phyloP scores from a whole-genome alignment of 2,113 vertebrate species.

The Dipodomys spectabilis region DNA sequence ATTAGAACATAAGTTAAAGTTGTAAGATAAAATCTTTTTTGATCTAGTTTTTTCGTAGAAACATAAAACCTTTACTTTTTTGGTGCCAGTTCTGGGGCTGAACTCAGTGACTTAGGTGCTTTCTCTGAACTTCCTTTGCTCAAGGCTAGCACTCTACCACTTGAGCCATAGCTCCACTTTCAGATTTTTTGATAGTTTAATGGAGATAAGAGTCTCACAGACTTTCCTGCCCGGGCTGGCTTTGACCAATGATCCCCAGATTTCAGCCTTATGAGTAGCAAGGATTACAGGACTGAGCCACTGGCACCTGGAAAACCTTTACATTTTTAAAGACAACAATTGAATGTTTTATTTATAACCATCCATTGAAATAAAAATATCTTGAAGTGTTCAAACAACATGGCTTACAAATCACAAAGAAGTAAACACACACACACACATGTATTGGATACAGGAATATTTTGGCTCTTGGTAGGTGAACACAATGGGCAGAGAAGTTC shows the following conservation, averaged over 20 bases:
- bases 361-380: slow-evolving; percentile 35
- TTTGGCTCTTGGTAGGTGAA: not conserved
- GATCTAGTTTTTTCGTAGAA: slow-evolving; percentile 38
- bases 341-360: not conserved
- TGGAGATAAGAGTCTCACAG: too few relatives aligned
- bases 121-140: too few relatives aligned
- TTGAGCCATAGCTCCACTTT: too few relatives aligned
- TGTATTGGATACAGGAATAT: not conserved
- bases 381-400: not conserved
- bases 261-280: too few relatives aligned
- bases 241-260: too few relatives aligned
- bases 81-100: not conserved
- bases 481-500: not conserved
- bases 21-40: not conserved
- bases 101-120: too few relatives aligned
- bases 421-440: not conserved
- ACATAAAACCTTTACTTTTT: not conserved
- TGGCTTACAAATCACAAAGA: not conserved
- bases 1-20: slow-evolving; percentile 8
- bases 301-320: not conserved
- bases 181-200: too few relatives aligned
- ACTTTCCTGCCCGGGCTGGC: too few relatives aligned
- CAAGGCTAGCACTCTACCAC: too few relatives aligned
- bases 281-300: too few relatives aligned
- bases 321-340: not conserved